Evolutionary conservation across 2,888 invertebrate genomes (phyloP).

Genomic region (Liodrosophila aerea): DNA sequence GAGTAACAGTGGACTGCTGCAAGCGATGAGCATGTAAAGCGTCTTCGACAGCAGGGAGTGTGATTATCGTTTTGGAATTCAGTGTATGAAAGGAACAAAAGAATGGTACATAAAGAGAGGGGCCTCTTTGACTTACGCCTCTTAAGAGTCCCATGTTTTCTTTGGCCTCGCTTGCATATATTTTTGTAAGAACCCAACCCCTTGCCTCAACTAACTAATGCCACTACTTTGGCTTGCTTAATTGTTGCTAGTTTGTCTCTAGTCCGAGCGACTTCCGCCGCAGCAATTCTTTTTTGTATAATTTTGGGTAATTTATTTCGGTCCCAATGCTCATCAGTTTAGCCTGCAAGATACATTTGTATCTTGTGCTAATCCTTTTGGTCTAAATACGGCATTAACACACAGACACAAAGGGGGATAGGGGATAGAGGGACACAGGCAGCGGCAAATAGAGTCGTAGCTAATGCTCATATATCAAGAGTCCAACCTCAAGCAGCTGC

Average conservation of each 20-base stretch:
- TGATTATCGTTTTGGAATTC: slow-evolving; percentile 34
- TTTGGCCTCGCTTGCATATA: not conserved
- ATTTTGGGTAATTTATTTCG: slow-evolving; percentile 63
- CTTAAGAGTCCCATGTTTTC: no score
- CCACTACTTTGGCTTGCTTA: slow-evolving; percentile 58
- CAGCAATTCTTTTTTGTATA: slow-evolving; percentile 28
- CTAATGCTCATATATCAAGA: slow-evolving; percentile 51
- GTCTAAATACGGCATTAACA: slow-evolving; percentile 58
- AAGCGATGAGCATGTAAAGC: slow-evolving; percentile 27
- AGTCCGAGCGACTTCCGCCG: slow-evolving; percentile 51
- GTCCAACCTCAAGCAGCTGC: slow-evolving; percentile 62
- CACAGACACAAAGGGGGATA: slow-evolving; percentile 14
- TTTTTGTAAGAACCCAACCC: not conserved
- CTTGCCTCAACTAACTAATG: slow-evolving; percentile 36
- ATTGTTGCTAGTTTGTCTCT: slow-evolving; percentile 63
- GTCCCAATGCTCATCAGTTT: slow-evolving; percentile 36
- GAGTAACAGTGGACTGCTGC: slow-evolving; percentile 9
- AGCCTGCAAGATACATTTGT: slow-evolving; percentile 59
- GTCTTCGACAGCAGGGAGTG: slow-evolving; percentile 25
- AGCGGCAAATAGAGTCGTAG: slow-evolving; percentile 51
- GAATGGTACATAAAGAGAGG: no score
- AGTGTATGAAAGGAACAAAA: not conserved
- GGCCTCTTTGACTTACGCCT: no score
- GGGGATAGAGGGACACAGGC: slow-evolving; percentile 7
- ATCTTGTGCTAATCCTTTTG: slow-evolving; percentile 69